Percentiles rank a stretch among this genome's conserved stretches.
Evolutionary conservation across 2,113 vertebrate genomes (phyloP).

Genomic region (Chlamydotis undulata): DNA sequence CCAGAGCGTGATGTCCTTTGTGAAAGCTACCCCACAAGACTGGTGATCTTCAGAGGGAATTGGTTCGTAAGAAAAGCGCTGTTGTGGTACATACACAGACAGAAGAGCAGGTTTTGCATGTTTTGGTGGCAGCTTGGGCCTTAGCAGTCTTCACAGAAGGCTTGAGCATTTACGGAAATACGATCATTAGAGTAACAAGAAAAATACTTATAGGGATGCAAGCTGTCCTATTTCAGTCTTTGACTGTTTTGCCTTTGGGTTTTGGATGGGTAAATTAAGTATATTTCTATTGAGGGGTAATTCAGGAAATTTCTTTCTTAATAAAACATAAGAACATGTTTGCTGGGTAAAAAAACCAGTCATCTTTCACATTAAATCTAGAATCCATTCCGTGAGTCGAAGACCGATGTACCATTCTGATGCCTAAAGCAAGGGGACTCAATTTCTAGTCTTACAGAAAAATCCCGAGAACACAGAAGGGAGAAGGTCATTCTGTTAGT

Average conservation of each 20-base stretch:
- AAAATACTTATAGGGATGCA: not conserved
- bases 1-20: not conserved
- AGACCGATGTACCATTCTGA: not conserved
- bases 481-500: not conserved
- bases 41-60: not conserved
- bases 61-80: not conserved
- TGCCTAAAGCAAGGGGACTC: not conserved
- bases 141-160: not conserved
- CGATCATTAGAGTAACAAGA: not conserved
- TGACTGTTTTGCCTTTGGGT: not conserved
- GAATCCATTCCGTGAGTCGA: not conserved
- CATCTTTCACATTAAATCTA: not conserved
- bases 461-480: rapidly evolving
- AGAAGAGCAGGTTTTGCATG: not conserved
- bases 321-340: not conserved
- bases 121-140: not conserved
- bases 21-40: not conserved
- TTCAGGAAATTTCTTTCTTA: not conserved
- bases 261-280: not conserved
- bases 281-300: not conserved
- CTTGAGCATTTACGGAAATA: not conserved
- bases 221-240: not conserved
- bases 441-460: not conserved
- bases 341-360: not conserved
- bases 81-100: not conserved